These are phyloP conservation scores for Perca flavescens DNA, from an alignment of 2,113 vertebrate species.

Conservation along the genomic window DNA sequence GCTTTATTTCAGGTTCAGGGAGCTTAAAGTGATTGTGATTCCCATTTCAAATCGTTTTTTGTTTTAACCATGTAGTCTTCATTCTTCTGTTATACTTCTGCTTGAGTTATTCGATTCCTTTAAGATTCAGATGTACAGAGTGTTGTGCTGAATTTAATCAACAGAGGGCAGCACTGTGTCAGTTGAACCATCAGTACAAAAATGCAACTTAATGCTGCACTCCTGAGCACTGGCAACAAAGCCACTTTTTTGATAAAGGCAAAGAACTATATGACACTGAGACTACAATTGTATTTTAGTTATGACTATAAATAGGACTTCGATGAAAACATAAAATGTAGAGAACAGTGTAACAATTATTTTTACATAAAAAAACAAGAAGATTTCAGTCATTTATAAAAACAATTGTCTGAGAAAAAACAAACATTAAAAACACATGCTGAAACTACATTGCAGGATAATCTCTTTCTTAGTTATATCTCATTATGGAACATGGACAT, in stretches of 20 bases:
- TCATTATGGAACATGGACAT: neutral
- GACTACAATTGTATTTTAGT: slow-evolving; percentile 1
- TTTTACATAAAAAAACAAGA: neutral
- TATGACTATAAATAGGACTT: neutral
- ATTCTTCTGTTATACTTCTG: neutral
- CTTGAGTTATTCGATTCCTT: neutral
- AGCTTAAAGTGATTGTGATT: neutral
- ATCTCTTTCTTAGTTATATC: neutral
- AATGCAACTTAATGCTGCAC: slow-evolving; percentile 10
- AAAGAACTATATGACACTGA: neutral
- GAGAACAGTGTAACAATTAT: neutral
- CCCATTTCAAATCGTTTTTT: neutral
- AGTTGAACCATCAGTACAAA: slow-evolving; percentile 17
- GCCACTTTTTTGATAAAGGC: slow-evolving; percentile 1
- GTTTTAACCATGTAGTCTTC: neutral
- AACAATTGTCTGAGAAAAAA: neutral
- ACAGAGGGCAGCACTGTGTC: slow-evolving; percentile 60
- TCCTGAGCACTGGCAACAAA: slow-evolving; percentile 20
- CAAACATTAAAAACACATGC: neutral
- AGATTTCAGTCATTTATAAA: neutral
- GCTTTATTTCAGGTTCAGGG: neutral
- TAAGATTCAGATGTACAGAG: neutral
- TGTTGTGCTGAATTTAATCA: slow-evolving; percentile 27
- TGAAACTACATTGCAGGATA: neutral
- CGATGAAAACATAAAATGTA: neutral